Evolutionary conservation across 1,140 invertebrate species (phyloP), one percentile per base, ranked within the genome.

Genomic region (Agraylea sexmaculata): DNA sequence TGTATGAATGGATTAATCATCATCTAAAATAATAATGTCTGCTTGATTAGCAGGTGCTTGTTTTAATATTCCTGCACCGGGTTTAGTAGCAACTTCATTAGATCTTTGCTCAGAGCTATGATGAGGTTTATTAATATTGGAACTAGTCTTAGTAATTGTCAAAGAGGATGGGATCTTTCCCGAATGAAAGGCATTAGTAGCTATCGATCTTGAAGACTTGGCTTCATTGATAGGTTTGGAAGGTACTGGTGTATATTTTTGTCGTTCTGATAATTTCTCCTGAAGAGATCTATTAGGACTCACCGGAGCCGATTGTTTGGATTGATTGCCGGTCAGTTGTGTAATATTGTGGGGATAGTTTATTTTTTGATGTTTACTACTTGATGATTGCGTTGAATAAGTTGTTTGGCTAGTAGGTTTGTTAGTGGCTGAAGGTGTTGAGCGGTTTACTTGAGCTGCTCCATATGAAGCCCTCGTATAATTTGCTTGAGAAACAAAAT

Each of bases 221-320:
- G 21, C 19, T n/a, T 13, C 33, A 7, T 11, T 16, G 13, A 15
- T 31, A 22, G 18, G 18, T 44, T 31, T 51, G n/a, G 19, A 20
- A 36, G 39, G 54, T 54, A 3, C 54, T 40, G 61, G 61, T 37
- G 59, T 46, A 37, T 56, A 54, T 37, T 74, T 74, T 50, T 74
- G 70, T 18, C 69, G 60, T 43, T 75, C 73, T 0, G 72, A 72
- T 29, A 75, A 52, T 57, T 74, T 75, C 50, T 75, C 70, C 42
- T 75, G 73, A 27, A 75, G 47, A 2, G 73, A 74, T 58, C 74
- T 75, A 11, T 66, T 66, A 0, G 71, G 65, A 49, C 68, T 72
- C 6, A 56, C 51, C 47, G n/a, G n/a, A n/a, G n/a, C n/a, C n/a
- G n/a, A n/a, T n/a, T n/a, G n/a, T n/a, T n/a, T n/a, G n/a, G n/a